Conservation (phyloP, 1,140 invertebrate species). For the Drosophila insularis region DNA sequence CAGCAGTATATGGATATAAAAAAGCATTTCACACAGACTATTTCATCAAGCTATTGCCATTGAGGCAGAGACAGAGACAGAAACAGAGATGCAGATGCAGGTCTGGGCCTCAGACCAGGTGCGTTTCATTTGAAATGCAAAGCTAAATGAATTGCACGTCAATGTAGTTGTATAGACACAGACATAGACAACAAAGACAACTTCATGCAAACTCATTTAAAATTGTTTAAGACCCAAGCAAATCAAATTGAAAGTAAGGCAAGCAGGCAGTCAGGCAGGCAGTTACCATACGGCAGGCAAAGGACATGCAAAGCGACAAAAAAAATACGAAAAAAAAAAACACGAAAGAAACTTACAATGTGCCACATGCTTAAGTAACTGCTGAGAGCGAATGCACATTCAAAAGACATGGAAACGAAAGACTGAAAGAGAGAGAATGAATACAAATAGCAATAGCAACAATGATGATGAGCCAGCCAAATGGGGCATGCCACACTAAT, state of each 20-base stretch:
- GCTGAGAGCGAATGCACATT: conserved; percentile 5
- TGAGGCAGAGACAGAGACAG: background rate
- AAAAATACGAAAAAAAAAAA: background rate
- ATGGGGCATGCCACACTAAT: conserved; percentile 53
- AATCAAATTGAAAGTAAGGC: conserved; percentile 54
- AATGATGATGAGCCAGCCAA: conserved; percentile 38
- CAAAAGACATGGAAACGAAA: conserved; percentile 3
- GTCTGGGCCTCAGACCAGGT: conserved; percentile 33
- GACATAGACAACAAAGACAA: conserved; percentile 46
- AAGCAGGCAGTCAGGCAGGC: background rate
- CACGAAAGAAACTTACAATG: conserved; percentile 23
- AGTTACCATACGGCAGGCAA: conserved; percentile 25
- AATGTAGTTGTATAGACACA: conserved; percentile 63
- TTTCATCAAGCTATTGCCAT: conserved; percentile 1
- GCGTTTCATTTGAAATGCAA: conserved; percentile 64
- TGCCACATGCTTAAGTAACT: conserved; percentile 52
- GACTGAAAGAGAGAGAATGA: conserved; percentile 7
- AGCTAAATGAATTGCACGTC: conserved; percentile 74
- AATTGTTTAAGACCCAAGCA: conserved; percentile 67
- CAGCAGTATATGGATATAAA: conserved; percentile 3
- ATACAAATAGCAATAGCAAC: conserved; percentile 17
- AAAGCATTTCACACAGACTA: conserved; percentile 6
- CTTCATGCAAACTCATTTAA: conserved; percentile 68
- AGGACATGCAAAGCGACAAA: conserved; percentile 30
- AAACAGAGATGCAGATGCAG: background rate